Evolutionary conservation across 2,113 vertebrate species (phyloP).

Genomic region (Neolamprologus falcicula): DNA sequence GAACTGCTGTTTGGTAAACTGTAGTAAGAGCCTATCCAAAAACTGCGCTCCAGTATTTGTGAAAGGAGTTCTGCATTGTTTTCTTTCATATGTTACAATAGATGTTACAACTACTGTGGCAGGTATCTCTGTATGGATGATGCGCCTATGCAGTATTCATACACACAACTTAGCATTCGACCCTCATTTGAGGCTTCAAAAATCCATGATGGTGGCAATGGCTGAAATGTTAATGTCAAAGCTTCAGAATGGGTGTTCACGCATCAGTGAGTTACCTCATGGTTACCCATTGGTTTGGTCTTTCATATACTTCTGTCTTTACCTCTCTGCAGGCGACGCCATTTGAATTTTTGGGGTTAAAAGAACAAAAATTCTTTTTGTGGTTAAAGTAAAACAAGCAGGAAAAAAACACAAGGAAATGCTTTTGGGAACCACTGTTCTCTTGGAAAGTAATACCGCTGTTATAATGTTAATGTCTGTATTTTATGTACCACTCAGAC

Average conservation of each 20-base stretch:
- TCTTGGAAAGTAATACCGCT: neutral
- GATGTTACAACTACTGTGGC: neutral
- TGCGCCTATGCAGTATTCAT: neutral
- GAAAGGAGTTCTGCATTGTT: neutral
- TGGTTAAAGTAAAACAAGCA: neutral
- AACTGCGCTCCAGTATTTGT: neutral
- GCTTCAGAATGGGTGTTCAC: neutral
- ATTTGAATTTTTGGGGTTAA: neutral
- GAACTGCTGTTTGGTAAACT: neutral
- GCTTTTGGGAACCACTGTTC: neutral
- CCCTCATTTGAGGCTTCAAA: neutral
- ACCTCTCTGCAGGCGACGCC: neutral
- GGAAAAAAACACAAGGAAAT: accelerated
- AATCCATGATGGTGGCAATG: neutral
- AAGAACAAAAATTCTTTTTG: neutral
- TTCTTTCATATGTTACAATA: neutral
- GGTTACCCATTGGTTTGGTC: neutral
- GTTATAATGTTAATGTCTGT: neutral
- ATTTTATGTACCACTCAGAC: neutral
- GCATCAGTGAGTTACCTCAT: no score
- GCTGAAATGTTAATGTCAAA: neutral
- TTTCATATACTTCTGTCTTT: neutral
- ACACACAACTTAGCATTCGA: neutral
- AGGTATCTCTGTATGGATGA: neutral
- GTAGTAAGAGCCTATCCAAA: neutral